Evolutionary conservation across 1,140 invertebrate species (phyloP), one percentile per base, ranked within the genome.

Genomic region (Mizuhopecten yessoensis): DNA sequence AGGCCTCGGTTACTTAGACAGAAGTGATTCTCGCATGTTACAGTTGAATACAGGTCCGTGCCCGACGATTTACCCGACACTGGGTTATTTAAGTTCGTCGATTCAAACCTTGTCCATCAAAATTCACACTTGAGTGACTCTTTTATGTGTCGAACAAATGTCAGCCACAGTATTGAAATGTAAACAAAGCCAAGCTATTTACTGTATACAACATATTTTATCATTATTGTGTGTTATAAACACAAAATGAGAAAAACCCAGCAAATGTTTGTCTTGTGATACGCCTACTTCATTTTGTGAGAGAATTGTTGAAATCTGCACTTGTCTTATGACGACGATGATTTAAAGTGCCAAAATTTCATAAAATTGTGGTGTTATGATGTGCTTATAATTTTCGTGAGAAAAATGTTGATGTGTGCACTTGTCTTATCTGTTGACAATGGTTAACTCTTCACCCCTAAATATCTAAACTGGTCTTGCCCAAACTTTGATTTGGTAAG

Each of bases 211-310:
- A 75, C 57, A 75, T 7, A 75, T 17, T 75, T 29, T n/a, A 75
- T 75, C 57, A 75, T 75, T 75, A 75, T 23, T 75, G 57, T 75
- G 57, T 5, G 57, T n/a, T n/a, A n/a, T n/a, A 75, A 75, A 75
- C 23, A 57, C 17, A 17, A 17, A 45, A 45, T 45, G 0, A 75
- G 57, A 29, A 75, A 75, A 75, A 75, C 57, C 36, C 13, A 75
- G 1, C n/a, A 29, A 75, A 75, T 75, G n/a, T 0, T n/a, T 23
- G 29, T 75, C 57, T n/a, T 29, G 23, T 75, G 57, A 75, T 75
- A 75, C 9, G n/a, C 42, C 9, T 15, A 45, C 17, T 39, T 39
- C 5, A 7, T 39, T 39, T 39, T 13, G 36, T 39, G 36, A 39
- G 36, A 39, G 13, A 39, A n/a, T n/a, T n/a, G n/a, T n/a, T n/a